Evolutionary conservation across 2,797 vertebrate species (phyloP).

Genomic region (Helarctos malayanus): DNA sequence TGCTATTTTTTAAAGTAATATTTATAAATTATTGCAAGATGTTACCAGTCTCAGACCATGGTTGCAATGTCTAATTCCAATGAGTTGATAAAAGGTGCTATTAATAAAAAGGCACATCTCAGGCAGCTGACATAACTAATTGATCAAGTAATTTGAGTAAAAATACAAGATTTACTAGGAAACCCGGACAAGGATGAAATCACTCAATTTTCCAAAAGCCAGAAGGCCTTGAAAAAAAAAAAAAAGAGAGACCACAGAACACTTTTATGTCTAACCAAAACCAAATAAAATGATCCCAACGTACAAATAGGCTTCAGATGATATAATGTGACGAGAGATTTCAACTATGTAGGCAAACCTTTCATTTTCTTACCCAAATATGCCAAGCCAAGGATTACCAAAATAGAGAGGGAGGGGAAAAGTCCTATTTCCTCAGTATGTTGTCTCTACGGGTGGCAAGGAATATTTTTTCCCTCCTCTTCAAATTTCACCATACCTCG

Average conservation of each 20-base stretch:
- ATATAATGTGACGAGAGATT: conserved; percentile 87
- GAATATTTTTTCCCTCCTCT: conserved; percentile 37
- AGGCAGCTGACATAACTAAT: conserved; percentile 84
- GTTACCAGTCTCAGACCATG: conserved; percentile 89
- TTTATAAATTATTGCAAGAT: conserved; percentile 92
- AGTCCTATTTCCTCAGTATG: conserved; percentile 80
- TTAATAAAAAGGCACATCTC: conserved; percentile 88
- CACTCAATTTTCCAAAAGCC: conserved; percentile 87
- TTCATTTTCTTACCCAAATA: conserved; percentile 88
- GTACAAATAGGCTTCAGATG: conserved; percentile 87
- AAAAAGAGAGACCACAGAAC: conserved; percentile 82
- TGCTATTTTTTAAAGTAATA: conserved; percentile 88
- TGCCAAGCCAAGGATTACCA: conserved; percentile 85
- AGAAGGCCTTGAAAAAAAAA: conserved; percentile 83
- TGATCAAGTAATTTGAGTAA: conserved; percentile 81
- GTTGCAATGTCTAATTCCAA: conserved; percentile 87
- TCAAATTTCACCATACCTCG: conserved; percentile 54
- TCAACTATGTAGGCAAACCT: conserved; percentile 87
- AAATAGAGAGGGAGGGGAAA: conserved; percentile 78
- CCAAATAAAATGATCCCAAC: conserved; percentile 87
- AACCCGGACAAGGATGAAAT: conserved; percentile 82
- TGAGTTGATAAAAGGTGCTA: conserved; percentile 88
- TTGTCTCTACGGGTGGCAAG: conserved; percentile 80
- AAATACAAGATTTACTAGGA: conserved; percentile 80
- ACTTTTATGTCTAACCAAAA: conserved; percentile 89